phyloP scores from a whole-genome alignment of 2,888 invertebrate genomes.

The Drosophila prostipennis region DNA sequence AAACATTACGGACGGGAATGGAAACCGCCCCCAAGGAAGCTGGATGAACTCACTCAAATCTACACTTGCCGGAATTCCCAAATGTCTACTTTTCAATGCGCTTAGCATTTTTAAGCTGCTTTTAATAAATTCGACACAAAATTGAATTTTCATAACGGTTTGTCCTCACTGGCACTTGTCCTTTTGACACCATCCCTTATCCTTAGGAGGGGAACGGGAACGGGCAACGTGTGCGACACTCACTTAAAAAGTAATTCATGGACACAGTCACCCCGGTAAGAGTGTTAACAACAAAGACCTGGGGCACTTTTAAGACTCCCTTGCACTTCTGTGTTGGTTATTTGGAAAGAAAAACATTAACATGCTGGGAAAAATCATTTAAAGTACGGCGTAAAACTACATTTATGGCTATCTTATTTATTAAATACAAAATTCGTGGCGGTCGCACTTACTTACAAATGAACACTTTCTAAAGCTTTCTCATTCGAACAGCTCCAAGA shows the following conservation, averaged over 20 bases:
- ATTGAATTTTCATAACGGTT: conserved; percentile 84
- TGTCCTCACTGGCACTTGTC: conserved; percentile 62
- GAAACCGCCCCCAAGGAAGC: conserved; percentile 40
- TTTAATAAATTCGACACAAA: conserved; percentile 83
- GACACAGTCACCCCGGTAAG: conserved; percentile 63
- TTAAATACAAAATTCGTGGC: too few relatives aligned
- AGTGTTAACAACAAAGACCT: conserved; percentile 30
- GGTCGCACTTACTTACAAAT: too few relatives aligned
- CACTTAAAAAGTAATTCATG: conserved; percentile 83
- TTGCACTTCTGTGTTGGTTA: conserved; percentile 8
- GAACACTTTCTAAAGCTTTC: too few relatives aligned
- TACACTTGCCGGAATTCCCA: conserved; percentile 80
- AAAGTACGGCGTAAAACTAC: neutral
- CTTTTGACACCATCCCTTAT: conserved; percentile 68
- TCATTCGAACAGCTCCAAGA: too few relatives aligned
- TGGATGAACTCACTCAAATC: conserved; percentile 30
- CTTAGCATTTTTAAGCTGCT: conserved; percentile 79
- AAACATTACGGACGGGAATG: conserved; percentile 47
- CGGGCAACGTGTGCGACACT: conserved; percentile 59
- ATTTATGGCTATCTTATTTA: neutral
- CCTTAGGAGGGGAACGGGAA: conserved; percentile 5
- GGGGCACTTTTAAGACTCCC: conserved; percentile 11
- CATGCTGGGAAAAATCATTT: neutral
- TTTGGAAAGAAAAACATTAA: conserved; percentile 1
- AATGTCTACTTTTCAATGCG: conserved; percentile 81